Evolutionary conservation across 1,140 invertebrate genomes (phyloP), one percentile per base, ranked within the genome.

Genomic region (Formica exsecta): DNA sequence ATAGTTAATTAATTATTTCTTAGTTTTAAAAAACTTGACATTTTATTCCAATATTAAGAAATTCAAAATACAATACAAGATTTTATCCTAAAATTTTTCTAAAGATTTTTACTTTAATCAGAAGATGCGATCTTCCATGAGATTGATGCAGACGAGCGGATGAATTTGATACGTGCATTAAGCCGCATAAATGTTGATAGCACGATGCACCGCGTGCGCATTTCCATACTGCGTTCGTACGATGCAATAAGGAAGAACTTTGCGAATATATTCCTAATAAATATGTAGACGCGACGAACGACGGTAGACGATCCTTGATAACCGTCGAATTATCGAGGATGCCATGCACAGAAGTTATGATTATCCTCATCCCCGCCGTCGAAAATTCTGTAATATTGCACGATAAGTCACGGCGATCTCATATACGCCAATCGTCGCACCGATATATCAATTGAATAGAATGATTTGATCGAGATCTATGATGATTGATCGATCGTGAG

Each of bases 81-180:
- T 51, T 66, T 54, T 8, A 7, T 59, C 13, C 7, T 36, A 3
- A 68, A 80, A 6, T 70, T 57, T 22, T 70, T 51, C 41, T 44
- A n/a, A 66, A 51, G 48, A 29, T 66, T 36, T 66, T 6, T 44
- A 51, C 25, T 16, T 51, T 54, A 22, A 79, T 81, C 66, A 2
- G 22, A 44, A 9, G 36, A 73, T 9, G 59, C 16, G 13, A 61
- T 80, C 54, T 48, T 57, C 25, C 44, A 44, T 29, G 61, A 65
- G 65, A 75, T 86, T 83, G 88, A 89, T 89, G 76, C 84, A 74
- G 64, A 41, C 77, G 74, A 80, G 44, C 80, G 89, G 48, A 89
- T 84, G 85, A 90, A 90, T 89, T 79, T 84, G 88, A 90, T 90
- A 90, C 88, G 89, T 87, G 85, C 79, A 90, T 90, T 90, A 90